Evolutionary conservation across 2,888 invertebrate species (phyloP).

Genomic region (Papilio demoleus): DNA sequence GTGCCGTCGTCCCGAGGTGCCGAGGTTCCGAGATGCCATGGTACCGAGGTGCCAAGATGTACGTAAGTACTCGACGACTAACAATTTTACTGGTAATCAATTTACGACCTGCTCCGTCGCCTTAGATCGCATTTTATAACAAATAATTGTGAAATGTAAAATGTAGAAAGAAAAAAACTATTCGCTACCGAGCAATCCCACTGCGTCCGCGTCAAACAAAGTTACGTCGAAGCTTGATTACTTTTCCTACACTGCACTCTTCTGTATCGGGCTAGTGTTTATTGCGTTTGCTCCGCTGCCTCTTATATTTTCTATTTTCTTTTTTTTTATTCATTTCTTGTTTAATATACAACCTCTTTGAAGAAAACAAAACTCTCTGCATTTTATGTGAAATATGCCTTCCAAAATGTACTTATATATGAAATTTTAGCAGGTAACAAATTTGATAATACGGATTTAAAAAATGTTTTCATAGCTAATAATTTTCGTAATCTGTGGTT

Average conservation of each 20-base stretch:
- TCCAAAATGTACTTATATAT: too few species aligned
- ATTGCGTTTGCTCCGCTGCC: slow-evolving; percentile 54
- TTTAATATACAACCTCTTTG: slow-evolving; percentile 12
- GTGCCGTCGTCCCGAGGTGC: slow-evolving; percentile 4
- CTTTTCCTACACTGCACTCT: slow-evolving; percentile 61
- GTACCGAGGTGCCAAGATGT: slow-evolving; percentile 70
- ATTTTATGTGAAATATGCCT: slow-evolving; percentile 1
- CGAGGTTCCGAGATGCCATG: too few species aligned
- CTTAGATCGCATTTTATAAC: neutral
- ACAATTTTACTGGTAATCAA: slow-evolving; percentile 78
- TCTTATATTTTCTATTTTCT: slow-evolving; percentile 45
- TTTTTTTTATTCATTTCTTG: slow-evolving; percentile 23
- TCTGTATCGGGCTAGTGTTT: slow-evolving; percentile 49
- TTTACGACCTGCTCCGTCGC: slow-evolving; percentile 55
- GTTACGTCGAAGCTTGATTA: slow-evolving; percentile 63
- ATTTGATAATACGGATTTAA: too few species aligned
- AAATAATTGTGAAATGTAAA: slow-evolving; percentile 29
- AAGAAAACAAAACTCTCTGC: neutral
- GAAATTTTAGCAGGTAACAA: too few species aligned
- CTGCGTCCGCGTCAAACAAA: slow-evolving; percentile 58
- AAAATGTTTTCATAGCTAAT: too few species aligned
- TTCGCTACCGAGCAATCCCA: slow-evolving; percentile 12
- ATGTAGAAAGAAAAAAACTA: neutral
- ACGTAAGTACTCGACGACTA: slow-evolving; percentile 71
- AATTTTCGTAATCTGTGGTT: too few species aligned